phyloP scores from a whole-genome alignment of 1,140 invertebrate genomes.

The Rhagoletis pomonella region DNA sequence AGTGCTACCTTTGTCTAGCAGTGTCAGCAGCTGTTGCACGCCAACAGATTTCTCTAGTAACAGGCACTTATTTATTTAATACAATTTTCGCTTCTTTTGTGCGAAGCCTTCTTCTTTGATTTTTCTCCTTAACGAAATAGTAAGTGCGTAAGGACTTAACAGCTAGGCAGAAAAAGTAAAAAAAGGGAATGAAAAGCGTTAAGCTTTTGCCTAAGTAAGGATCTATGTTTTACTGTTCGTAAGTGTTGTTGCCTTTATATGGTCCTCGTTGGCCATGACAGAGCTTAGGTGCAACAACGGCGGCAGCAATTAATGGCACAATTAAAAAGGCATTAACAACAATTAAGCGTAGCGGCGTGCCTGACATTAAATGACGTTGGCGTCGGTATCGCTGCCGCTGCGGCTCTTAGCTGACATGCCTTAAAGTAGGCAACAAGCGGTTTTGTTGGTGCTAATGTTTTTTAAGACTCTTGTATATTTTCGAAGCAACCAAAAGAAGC shows the following conservation, averaged over 20 bases:
- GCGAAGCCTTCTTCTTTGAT: too few species aligned
- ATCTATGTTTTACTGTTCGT: neutral
- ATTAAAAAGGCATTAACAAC: conserved; percentile 73
- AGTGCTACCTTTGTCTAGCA: neutral
- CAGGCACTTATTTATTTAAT: too few species aligned
- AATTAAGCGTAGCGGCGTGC: conserved; percentile 49
- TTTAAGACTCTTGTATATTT: neutral
- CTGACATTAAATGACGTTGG: neutral
- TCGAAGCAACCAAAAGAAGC: neutral
- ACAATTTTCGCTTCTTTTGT: too few species aligned
- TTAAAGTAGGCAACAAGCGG: conserved; percentile 27
- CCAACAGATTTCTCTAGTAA: neutral
- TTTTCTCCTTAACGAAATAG: too few species aligned
- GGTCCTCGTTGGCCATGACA: neutral
- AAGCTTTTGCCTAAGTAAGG: neutral
- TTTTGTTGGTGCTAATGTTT: neutral
- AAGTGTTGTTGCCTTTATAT: neutral
- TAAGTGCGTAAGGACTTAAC: conserved; percentile 15
- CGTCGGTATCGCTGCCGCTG: neutral
- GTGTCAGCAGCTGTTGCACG: conserved; percentile 11
- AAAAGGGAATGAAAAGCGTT: neutral
- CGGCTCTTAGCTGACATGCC: neutral
- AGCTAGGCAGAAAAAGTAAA: neutral
- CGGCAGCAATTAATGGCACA: conserved; percentile 73
- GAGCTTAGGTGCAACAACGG: conserved; percentile 45